Percentiles rank a stretch among this genome's conserved stretches.
phyloP scores from a whole-genome alignment of 1,140 invertebrate species.

The Drosophila santomea region DNA sequence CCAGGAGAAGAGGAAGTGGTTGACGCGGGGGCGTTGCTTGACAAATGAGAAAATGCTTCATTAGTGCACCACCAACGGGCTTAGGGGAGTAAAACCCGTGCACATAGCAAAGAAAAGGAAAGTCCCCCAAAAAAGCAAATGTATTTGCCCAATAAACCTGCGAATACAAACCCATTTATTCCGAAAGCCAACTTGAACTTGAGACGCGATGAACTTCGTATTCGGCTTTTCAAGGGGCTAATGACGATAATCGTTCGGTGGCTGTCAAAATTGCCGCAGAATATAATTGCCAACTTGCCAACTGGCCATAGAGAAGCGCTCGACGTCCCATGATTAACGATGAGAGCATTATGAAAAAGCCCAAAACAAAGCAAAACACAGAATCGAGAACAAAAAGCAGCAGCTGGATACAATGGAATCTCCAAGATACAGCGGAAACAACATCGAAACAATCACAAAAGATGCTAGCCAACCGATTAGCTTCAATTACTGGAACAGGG shows the following conservation, averaged over 20 bases:
- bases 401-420: slow-evolving; percentile 69
- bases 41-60: slow-evolving; percentile 51
- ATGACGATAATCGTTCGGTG: slow-evolving; percentile 73
- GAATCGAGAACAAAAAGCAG: slow-evolving; percentile 15
- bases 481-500: slow-evolving; percentile 53
- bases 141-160: not conserved
- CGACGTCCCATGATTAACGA: slow-evolving; percentile 75
- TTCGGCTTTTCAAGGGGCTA: slow-evolving; percentile 36
- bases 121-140: slow-evolving; percentile 1
- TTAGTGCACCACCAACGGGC: slow-evolving; percentile 35
- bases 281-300: slow-evolving; percentile 69
- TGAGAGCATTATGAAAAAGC: slow-evolving; percentile 72
- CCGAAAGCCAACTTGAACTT: slow-evolving; percentile 58
- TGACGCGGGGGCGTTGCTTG: slow-evolving; percentile 45
- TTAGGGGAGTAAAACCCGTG: slow-evolving; percentile 3
- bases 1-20: slow-evolving; percentile 7
- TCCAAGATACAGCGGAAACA: slow-evolving; percentile 73
- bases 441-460: slow-evolving; percentile 73
- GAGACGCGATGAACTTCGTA: slow-evolving; percentile 51
- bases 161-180: slow-evolving; percentile 40
- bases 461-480: slow-evolving; percentile 71
- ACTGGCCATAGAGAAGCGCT: slow-evolving; percentile 42
- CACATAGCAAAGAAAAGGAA: slow-evolving; percentile 6
- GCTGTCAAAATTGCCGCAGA: slow-evolving; percentile 78
- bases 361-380: slow-evolving; percentile 38